Base-by-base conservation (phyloP, 2,797 vertebrate genomes). In the Parotocinclus haroldoi region DNA sequence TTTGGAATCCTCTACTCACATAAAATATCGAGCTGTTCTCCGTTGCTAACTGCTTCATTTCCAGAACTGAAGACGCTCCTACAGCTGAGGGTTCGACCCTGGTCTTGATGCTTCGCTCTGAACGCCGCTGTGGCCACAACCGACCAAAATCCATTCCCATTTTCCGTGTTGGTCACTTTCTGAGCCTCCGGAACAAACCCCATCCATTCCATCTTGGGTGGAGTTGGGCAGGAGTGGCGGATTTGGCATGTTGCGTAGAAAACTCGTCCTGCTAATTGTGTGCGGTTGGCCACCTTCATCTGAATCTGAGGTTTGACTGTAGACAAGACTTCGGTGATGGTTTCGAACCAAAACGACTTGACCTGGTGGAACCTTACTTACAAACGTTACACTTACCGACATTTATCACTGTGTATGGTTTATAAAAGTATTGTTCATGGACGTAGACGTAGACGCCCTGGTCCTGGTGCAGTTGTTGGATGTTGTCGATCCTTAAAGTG, bases 401-500 rank as follows among this genome's bases (percentile, higher is more conserved):
- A 7, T 42, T 27, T 27, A 69, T 57, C 10, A 42, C 3, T 6
- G 19, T 52, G 11, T 10, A 27, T 27, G 27, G 27, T 2, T 39
- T 16, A 8, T 13, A 1, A 27, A 27, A 27, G 2, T 27, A 7
- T 11, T 46, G 18, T 46, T 53, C 56, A 13, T 19, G 9, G 0
- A n/a, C 0, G 0, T 27, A 72, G 11, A 36, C 44, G 17, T 62
- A 67, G 7, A 80, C 0, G 0, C 1, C 0, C 12, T 80, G 14
- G 6, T 71, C 40, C 55, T 79, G 10, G 48, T 84, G 79, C 9
- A 1, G 11, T 14, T 1, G 3, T 4, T 37, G 46, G 12, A 84
- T 36, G 0, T 73, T 16, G 13, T 74, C 0, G 13, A 81, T 81
- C 63, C 1, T 56, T 64, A 86, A 68, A 46, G 66, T 63, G 59